A percentile compares a stretch with the other conserved stretches of the same genome.
Conservation (phyloP, 1,140 invertebrate species). For the Drosophila arawakana region DNA sequence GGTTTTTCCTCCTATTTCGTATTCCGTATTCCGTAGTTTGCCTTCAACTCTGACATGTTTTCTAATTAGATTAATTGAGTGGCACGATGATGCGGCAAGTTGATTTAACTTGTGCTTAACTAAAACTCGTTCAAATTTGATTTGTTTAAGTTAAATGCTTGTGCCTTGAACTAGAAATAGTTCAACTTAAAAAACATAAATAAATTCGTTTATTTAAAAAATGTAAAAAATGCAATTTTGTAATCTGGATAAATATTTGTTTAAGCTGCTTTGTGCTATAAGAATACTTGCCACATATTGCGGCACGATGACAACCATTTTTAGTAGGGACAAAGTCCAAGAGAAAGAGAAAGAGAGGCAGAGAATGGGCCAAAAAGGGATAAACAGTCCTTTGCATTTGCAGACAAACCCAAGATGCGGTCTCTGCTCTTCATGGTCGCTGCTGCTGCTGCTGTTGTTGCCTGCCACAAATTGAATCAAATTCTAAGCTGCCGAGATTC, state of each 20-base stretch:
- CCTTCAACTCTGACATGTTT: constrained; percentile 4
- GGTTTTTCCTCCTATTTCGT: constrained; percentile 20
- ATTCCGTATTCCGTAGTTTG: constrained; percentile 2
- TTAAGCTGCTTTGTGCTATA: not conserved
- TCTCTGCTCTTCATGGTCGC: constrained; percentile 19
- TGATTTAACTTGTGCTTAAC: constrained; percentile 16
- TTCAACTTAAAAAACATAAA: not conserved
- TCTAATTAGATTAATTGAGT: constrained; percentile 37
- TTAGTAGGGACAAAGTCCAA: not conserved
- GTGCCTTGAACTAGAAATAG: not conserved
- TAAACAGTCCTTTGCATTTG: constrained; percentile 33
- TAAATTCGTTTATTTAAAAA: not conserved
- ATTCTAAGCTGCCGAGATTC: constrained; percentile 55
- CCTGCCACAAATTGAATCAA: constrained; percentile 54
- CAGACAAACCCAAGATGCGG: constrained; percentile 37
- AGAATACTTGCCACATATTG: constrained; percentile 8
- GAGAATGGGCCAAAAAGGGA: not conserved
- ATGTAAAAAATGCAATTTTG: not conserved
- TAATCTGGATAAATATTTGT: not conserved
- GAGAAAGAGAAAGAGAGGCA: not conserved
- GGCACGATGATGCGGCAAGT: constrained; percentile 12
- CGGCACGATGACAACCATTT: constrained; percentile 18
- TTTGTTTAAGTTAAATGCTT: not conserved
- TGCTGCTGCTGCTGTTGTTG: constrained; percentile 21
- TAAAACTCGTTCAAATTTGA: not conserved